phyloP scores from a whole-genome alignment of 2,113 vertebrate genomes.

The Stercorarius parasiticus region DNA sequence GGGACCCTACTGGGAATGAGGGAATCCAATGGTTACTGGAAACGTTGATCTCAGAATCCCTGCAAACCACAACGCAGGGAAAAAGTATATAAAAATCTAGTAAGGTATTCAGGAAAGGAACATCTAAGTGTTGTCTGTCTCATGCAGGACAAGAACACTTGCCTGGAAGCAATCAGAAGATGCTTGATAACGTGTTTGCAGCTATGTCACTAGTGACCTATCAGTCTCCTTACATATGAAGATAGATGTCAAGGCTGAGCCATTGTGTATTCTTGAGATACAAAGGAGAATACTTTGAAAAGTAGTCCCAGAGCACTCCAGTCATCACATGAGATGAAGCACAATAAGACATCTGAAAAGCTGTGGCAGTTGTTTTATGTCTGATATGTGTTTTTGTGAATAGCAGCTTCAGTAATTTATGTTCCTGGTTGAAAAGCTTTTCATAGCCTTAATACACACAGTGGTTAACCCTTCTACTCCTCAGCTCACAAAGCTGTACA shows the following conservation, averaged over 20 bases:
- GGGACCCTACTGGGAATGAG: background rate
- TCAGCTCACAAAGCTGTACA: background rate
- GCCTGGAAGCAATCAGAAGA: background rate
- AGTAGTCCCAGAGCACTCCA: constrained; percentile 51
- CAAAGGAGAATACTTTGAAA: constrained; percentile 59
- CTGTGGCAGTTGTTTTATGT: constrained; percentile 67
- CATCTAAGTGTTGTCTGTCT: background rate
- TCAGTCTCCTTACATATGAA: constrained; percentile 16
- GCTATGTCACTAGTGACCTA: constrained; percentile 16
- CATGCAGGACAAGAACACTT: background rate
- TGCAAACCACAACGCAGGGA: background rate
- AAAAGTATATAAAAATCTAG: background rate
- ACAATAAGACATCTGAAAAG: constrained; percentile 61
- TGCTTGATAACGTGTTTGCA: background rate
- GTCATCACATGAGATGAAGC: constrained; percentile 49
- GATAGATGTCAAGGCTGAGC: constrained; percentile 56
- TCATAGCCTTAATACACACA: constrained; percentile 52
- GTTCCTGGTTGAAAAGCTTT: constrained; percentile 50
- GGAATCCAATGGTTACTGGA: background rate
- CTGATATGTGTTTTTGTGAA: constrained; percentile 64
- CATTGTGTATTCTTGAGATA: constrained; percentile 25
- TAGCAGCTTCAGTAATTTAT: constrained; percentile 60
- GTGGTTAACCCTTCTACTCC: constrained; percentile 57
- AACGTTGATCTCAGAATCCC: background rate
- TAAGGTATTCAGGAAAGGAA: background rate